Conservation (phyloP, 2,797 vertebrate species). For the Danio aesculapii region DNA sequence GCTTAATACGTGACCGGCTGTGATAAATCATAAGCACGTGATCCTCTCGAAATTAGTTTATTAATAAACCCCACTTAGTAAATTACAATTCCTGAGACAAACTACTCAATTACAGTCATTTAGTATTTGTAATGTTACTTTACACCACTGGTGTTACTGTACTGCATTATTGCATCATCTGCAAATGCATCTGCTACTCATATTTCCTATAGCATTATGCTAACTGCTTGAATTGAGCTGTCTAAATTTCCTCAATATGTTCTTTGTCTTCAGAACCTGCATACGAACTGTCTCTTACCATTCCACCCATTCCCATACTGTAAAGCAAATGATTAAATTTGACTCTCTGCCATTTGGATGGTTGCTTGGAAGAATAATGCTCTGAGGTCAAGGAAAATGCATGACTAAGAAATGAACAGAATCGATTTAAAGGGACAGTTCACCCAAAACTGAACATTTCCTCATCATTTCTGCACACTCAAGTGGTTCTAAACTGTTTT, state of each 20-base stretch:
- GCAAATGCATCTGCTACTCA: constrained; percentile 73
- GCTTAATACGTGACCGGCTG: too few relatives aligned
- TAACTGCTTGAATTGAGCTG: constrained; percentile 69
- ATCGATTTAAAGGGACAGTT: too few relatives aligned
- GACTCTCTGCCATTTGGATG: constrained; percentile 53
- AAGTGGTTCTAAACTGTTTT: too few relatives aligned
- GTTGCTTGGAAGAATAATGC: constrained; percentile 45
- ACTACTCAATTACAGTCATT: too few relatives aligned
- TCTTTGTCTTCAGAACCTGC: constrained; percentile 54
- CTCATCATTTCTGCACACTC: too few relatives aligned
- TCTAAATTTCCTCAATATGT: constrained; percentile 64
- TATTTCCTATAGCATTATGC: constrained; percentile 70
- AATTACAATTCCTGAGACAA: too few relatives aligned
- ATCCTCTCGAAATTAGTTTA: too few relatives aligned
- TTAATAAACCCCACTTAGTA: too few relatives aligned
- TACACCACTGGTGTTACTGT: too few relatives aligned
- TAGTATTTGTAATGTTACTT: too few relatives aligned
- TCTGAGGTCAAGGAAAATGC: constrained; percentile 36
- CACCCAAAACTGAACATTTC: too few relatives aligned
- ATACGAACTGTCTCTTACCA: constrained; percentile 54
- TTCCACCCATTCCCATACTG: constrained; percentile 62
- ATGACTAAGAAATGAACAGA: constrained; percentile 39
- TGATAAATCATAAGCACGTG: too few relatives aligned
- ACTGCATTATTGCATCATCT: constrained; percentile 38
- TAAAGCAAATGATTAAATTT: constrained; percentile 43